phyloP scores from a whole-genome alignment of 2,797 vertebrate species.

The Characodon lateralis region DNA sequence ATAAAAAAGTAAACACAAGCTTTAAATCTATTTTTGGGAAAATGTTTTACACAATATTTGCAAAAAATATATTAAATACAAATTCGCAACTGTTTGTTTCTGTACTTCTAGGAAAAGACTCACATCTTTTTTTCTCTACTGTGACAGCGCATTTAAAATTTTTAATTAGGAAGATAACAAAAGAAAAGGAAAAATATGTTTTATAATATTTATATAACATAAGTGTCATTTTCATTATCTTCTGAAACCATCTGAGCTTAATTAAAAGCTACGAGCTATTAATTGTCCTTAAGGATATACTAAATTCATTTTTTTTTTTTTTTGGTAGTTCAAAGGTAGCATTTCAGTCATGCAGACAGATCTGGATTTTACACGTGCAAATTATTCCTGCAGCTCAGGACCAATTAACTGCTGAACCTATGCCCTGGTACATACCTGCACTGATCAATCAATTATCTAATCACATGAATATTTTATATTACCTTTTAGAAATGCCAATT shows the following conservation, averaged over 20 bases:
- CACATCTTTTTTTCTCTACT: neutral
- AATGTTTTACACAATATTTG: neutral
- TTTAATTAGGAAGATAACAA: neutral
- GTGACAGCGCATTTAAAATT: neutral
- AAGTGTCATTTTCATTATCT: neutral
- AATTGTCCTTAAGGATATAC: constrained; percentile 38
- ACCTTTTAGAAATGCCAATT: constrained; percentile 74
- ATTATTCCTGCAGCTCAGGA: constrained; percentile 70
- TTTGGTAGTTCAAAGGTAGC: constrained; percentile 30
- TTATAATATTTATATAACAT: neutral
- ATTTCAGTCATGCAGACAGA: constrained; percentile 45
- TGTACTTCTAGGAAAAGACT: neutral
- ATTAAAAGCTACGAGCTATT: neutral
- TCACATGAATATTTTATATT: constrained; percentile 75
- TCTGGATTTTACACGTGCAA: constrained; percentile 72
- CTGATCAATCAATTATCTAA: constrained; percentile 81
- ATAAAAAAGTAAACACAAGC: neutral
- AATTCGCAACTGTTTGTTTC: neutral
- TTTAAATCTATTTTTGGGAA: neutral
- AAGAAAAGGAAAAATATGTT: neutral
- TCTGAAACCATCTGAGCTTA: neutral
- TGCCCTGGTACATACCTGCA: constrained; percentile 66
- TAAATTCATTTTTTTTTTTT: constrained; percentile 10
- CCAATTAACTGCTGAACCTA: constrained; percentile 77
- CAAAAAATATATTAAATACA: neutral